These are phyloP conservation scores for Gibbula magus DNA, from an alignment of 2,888 invertebrate genomes.

Conservation along the genomic window DNA sequence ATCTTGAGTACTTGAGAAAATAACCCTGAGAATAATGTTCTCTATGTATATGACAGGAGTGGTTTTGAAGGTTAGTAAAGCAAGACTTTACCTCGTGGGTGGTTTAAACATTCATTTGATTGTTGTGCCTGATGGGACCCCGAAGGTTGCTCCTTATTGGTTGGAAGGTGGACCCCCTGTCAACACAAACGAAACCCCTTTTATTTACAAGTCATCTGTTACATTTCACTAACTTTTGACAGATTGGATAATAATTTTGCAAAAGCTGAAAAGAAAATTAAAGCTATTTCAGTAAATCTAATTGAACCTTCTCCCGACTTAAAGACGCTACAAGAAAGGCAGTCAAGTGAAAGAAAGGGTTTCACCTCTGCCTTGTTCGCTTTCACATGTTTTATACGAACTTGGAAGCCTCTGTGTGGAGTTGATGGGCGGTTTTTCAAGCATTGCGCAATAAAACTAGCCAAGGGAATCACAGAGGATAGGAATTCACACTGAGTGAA, in stretches of 20 bases:
- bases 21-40: too few species aligned
- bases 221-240: slow-evolving; percentile 17
- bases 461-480: background rate
- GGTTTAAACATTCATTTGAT: too few species aligned
- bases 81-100: too few species aligned
- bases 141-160: too few species aligned
- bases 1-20: too few species aligned
- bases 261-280: slow-evolving; percentile 14
- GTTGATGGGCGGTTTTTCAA: background rate
- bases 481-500: too few species aligned
- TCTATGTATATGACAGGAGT: too few species aligned
- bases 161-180: background rate
- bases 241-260: slow-evolving; percentile 9
- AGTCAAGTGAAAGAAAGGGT: background rate
- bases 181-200: background rate
- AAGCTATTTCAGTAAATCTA: background rate
- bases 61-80: too few species aligned
- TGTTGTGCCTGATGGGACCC: too few species aligned
- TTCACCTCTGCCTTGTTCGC: background rate
- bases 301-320: background rate
- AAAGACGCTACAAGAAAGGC: background rate
- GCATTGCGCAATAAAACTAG: background rate
- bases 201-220: background rate
- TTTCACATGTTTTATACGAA: background rate
- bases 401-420: background rate